Conservation (phyloP, 2,113 vertebrate species). For the Eidolon helvum region DNA sequence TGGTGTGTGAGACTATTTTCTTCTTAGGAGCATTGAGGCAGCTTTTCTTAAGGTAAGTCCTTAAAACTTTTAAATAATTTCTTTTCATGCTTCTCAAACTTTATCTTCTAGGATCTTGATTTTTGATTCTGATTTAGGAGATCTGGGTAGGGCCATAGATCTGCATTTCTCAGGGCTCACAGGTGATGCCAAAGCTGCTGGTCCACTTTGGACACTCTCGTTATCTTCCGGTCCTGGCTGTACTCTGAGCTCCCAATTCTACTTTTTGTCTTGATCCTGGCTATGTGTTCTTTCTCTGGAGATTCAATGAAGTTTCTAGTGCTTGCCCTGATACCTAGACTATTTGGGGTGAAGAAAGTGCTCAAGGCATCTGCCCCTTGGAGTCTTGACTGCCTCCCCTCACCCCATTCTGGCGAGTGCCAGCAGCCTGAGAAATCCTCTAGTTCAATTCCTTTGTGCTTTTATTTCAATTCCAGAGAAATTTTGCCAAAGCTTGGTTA, state of each 20-base stretch:
- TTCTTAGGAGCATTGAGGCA: background rate
- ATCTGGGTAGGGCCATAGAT: background rate
- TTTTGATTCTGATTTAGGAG: background rate
- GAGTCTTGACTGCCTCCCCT: background rate
- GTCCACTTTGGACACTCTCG: background rate
- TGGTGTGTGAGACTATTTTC: fast-evolving
- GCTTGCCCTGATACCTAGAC: background rate
- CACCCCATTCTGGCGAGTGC: background rate
- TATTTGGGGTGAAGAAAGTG: background rate
- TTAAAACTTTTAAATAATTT: background rate
- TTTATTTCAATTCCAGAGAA: background rate
- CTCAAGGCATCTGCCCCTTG: background rate
- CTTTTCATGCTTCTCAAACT: background rate
- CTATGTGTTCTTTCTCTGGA: background rate
- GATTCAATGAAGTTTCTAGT: background rate
- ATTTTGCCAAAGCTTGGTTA: background rate
- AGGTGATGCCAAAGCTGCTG: fast-evolving
- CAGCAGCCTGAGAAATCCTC: background rate
- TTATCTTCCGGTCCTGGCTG: background rate
- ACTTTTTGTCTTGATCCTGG: background rate
- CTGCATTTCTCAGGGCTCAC: background rate
- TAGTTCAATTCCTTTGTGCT: background rate
- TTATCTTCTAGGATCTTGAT: background rate
- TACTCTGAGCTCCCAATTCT: background rate
- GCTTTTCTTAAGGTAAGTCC: background rate